phyloP scores from a whole-genome alignment of 1,140 invertebrate species.

The Carcinoscorpius rotundicauda region DNA sequence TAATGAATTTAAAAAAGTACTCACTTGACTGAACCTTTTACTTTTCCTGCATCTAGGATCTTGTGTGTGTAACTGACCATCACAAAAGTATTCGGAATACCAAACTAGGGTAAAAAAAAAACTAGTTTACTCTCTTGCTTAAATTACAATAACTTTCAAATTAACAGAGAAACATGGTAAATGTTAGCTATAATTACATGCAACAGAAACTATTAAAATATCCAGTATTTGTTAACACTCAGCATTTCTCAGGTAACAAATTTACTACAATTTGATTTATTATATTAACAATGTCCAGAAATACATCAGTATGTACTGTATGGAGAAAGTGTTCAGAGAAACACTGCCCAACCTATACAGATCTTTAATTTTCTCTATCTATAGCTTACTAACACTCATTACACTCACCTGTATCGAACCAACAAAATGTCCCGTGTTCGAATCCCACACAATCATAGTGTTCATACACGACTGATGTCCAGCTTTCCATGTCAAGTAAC shows the following conservation, averaged over 20 bases:
- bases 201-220: too few species aligned
- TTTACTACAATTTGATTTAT: too few species aligned
- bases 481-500: slow-evolving; percentile 69
- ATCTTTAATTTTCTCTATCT: too few species aligned
- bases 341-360: too few species aligned
- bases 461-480: slow-evolving; percentile 54
- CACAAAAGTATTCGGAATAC: slow-evolving; percentile 63
- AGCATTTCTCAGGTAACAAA: too few species aligned
- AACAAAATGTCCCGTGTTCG: slow-evolving; percentile 47
- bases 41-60: slow-evolving; percentile 59
- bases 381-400: neutral
- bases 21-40: slow-evolving; percentile 46
- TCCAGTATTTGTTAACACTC: too few species aligned
- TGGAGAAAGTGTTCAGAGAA: too few species aligned
- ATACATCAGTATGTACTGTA: too few species aligned
- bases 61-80: slow-evolving; percentile 61
- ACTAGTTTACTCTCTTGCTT: slow-evolving; percentile 9
- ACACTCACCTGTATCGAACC: slow-evolving; percentile 46
- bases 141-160: neutral
- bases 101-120: slow-evolving; percentile 40
- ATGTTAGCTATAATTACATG: too few species aligned
- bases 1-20: too few species aligned
- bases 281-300: too few species aligned
- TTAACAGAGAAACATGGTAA: too few species aligned
- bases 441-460: slow-evolving; percentile 61